Base-by-base conservation (phyloP, 2,113 vertebrate genomes). In the Cnemophilus loriae region DNA sequence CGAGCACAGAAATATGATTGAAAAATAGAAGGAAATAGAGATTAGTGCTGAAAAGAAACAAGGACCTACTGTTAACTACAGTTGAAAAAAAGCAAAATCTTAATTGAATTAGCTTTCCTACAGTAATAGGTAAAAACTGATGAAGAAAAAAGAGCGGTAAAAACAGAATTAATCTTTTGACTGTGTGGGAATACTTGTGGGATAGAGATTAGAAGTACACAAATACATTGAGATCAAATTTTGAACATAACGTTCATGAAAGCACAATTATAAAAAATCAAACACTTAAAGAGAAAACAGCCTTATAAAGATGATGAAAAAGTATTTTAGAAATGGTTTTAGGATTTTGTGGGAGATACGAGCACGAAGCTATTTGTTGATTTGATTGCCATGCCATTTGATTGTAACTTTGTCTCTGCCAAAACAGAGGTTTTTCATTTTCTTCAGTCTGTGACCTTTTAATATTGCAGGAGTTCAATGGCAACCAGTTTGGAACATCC, bases 391-490 rank as follows among this genome's bases (percentile, higher is more conserved):
- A 30, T 44, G 52, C 33, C 57, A 93, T n/a, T n/a, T n/a, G n/a
- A n/a, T n/a, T n/a, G n/a, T 88, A 94, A 87, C 61, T 92, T 84
- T 89, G 37, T 67, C 50, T 83, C 49, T 61, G 76, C 64, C 68
- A 84, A 90, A 96, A 68, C 42, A 95, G 65, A 68, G 82, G 5
- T 80, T 94, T 95, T 85, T 79, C 15, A 44, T 91, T 89, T 96
- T 92, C 50, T 71, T 84, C 46, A 87, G 33, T 80, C 9, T 59
- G 28, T 84, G 75, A 95, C 73, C 53, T 80, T 84, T 47, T 70
- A 92, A 92, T 85, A 89, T 90, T 91, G 50, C 41, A 82, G 37
- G 49, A 96, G 86, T 94, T 95, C 59, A 79, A 50, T 93, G 87
- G 88, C 64, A 93, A 73, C 39, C 21, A 16, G 41, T 90, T 90